Evolutionary conservation across 2,113 vertebrate genomes (phyloP).

Genomic region (Micronisus gabar): DNA sequence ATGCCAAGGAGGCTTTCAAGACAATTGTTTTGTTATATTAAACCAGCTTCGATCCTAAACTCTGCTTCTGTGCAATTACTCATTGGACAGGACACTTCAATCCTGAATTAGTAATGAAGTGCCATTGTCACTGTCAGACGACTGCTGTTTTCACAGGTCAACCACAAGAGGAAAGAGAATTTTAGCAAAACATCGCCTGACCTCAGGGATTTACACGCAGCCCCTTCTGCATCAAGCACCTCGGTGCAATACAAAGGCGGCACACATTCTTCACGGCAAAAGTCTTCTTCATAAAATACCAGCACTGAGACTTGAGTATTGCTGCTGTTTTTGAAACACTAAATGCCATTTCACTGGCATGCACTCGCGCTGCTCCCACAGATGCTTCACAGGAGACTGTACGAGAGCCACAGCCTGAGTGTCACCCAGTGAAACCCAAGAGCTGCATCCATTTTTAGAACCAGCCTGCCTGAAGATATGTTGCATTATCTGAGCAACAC

Average conservation of each 20-base stretch:
- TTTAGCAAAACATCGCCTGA: not conserved
- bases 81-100: not conserved
- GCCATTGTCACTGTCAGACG: not conserved
- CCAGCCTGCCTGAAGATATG: not conserved
- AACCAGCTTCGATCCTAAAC: not conserved
- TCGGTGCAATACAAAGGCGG: not conserved
- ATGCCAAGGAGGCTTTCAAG: slow-evolving; percentile 8
- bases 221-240: not conserved
- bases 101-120: not conserved
- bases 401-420: not conserved
- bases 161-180: not conserved
- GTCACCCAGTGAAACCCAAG: slow-evolving; percentile 43
- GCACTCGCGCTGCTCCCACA: rapidly evolving
- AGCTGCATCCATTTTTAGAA: slow-evolving; percentile 48
- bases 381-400: not conserved
- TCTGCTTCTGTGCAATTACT: not conserved
- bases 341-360: not conserved
- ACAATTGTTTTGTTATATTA: not conserved
- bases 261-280: not conserved
- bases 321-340: not conserved
- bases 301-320: not conserved
- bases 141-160: not conserved
- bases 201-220: not conserved
- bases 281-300: not conserved
- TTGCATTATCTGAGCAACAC: slow-evolving; percentile 45